phyloP scores from a whole-genome alignment of 2,113 vertebrate genomes.

The Cyprichromis sp. region DNA sequence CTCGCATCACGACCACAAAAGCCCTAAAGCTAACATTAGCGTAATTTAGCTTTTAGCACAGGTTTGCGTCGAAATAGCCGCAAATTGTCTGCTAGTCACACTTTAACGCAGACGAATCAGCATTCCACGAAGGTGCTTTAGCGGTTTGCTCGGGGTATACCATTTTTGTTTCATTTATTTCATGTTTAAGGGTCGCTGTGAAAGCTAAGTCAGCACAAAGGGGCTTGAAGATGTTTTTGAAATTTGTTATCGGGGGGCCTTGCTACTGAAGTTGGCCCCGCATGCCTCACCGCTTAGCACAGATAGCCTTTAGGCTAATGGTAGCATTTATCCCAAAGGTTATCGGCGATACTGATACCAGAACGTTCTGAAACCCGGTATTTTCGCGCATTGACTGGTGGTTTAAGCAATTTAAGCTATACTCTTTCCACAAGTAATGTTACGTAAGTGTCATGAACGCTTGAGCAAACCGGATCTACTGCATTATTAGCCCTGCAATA shows the following conservation, averaged over 20 bases:
- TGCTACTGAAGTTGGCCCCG: neutral
- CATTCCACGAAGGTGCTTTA: neutral
- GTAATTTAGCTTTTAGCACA: neutral
- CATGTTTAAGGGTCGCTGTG: too few species aligned
- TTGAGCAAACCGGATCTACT: neutral
- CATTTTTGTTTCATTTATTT: neutral
- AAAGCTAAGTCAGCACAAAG: neutral
- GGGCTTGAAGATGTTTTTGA: too few species aligned
- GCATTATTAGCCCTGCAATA: neutral
- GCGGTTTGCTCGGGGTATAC: neutral
- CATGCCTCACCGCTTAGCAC: neutral
- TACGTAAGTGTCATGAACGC: neutral
- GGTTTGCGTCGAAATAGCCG: neutral
- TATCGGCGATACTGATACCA: neutral
- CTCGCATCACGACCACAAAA: neutral
- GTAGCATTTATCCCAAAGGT: neutral
- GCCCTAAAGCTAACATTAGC: neutral
- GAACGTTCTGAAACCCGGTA: neutral
- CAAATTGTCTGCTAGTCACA: neutral
- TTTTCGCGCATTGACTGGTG: neutral
- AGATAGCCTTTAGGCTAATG: neutral
- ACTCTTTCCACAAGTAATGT: neutral
- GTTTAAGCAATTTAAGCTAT: neutral
- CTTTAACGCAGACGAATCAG: neutral
- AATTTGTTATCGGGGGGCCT: neutral